Conservation (phyloP, 2,888 invertebrate species). For the Mythimna ferrago region DNA sequence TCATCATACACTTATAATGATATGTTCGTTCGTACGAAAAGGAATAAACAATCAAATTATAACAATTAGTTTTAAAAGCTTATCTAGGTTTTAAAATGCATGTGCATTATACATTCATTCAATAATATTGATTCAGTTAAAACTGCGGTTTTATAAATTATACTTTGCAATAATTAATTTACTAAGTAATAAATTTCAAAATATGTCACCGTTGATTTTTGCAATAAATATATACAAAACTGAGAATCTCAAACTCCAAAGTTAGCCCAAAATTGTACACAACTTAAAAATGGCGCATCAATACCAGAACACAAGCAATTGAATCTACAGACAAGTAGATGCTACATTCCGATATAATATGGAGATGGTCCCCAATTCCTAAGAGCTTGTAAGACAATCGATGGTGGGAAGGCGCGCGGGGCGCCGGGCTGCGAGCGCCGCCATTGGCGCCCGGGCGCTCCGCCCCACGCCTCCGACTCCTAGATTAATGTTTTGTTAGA, state of each 20-base stretch:
- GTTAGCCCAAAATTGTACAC: not conserved
- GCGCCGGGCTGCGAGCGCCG: conserved; percentile 46
- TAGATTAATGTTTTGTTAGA: conserved; percentile 72
- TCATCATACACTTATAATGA: conserved; percentile 43
- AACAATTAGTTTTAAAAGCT: not conserved
- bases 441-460: conserved; percentile 75
- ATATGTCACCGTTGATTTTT: not conserved
- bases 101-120: not conserved
- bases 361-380: conserved; percentile 61
- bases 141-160: not conserved
- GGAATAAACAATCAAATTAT: conserved; percentile 37
- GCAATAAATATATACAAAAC: not conserved
- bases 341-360: conserved; percentile 43
- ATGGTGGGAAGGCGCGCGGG: conserved; percentile 61
- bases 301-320: conserved; percentile 4
- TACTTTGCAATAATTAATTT: not conserved
- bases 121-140: not conserved
- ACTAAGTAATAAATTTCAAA: not conserved
- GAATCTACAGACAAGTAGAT: conserved; percentile 51
- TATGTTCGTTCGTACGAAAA: conserved; percentile 21
- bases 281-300: conserved; percentile 20
- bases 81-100: not conserved
- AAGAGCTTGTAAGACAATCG: conserved; percentile 67
- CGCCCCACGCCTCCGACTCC: conserved; percentile 72
- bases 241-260: not conserved